phyloP scores from a whole-genome alignment of 2,797 vertebrate species.

The Dipus sagitta region DNA sequence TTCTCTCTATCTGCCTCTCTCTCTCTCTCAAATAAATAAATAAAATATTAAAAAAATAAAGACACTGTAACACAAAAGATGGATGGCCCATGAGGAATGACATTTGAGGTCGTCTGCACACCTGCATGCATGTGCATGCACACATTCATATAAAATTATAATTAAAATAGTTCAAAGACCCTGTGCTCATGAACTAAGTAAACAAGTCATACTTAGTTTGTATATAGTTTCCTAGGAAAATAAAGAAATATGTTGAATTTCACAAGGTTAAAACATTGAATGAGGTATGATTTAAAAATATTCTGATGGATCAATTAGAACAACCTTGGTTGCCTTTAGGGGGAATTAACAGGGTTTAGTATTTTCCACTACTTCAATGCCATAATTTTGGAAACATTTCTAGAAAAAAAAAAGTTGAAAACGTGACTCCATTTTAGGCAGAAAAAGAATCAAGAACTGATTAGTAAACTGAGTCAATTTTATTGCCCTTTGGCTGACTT shows the following conservation, averaged over 20 bases:
- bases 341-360: neutral
- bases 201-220: neutral
- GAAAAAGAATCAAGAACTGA: conserved; percentile 36
- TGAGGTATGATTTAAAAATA: conserved; percentile 14
- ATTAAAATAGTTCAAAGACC: too few relatives aligned
- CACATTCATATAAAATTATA: too few relatives aligned
- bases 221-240: conserved; percentile 25
- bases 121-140: too few relatives aligned
- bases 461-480: conserved; percentile 70
- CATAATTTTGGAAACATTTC: neutral
- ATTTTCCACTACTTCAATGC: neutral
- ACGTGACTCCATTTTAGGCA: conserved; percentile 61
- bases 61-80: too few relatives aligned
- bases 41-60: too few relatives aligned
- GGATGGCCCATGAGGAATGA: too few relatives aligned
- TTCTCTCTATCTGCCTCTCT: too few relatives aligned
- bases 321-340: neutral
- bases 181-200: neutral
- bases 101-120: too few relatives aligned
- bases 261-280: conserved; percentile 44
- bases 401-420: neutral
- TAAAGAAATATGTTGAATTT: conserved; percentile 30
- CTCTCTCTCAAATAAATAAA: too few relatives aligned
- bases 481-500: conserved; percentile 71
- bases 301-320: conserved; percentile 27